These are phyloP conservation scores for Poecilia velifera DNA, from an alignment of 2,797 vertebrate genomes.

Conservation along the genomic window DNA sequence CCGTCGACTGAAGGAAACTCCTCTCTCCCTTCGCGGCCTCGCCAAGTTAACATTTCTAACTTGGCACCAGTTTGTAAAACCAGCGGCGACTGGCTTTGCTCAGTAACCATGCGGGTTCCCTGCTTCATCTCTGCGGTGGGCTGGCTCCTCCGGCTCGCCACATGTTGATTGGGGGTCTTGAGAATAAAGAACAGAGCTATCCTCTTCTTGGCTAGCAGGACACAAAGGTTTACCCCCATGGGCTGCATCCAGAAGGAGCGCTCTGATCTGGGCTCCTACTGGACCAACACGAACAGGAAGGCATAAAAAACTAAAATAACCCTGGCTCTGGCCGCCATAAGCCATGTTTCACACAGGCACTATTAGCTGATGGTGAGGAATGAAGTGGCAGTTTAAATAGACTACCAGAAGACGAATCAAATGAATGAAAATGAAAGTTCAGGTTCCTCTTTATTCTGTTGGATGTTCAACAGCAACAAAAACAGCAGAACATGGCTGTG, in stretches of 20 bases:
- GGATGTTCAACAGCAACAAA: not conserved
- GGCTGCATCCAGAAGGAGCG: not conserved
- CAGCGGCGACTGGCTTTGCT: not conserved
- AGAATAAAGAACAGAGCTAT: not conserved
- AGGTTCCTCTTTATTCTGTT: too few species aligned
- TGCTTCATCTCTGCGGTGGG: not conserved
- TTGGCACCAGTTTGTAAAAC: not conserved
- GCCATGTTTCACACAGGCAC: not conserved
- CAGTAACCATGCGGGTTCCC: not conserved
- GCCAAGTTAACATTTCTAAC: not conserved
- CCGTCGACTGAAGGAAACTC: not conserved
- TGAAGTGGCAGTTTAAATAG: not conserved
- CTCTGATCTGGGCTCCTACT: not conserved
- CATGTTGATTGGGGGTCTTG: not conserved
- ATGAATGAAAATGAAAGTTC: not conserved
- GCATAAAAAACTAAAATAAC: not conserved
- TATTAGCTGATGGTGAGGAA: not conserved
- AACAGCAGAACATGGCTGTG: not conserved
- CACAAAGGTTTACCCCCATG: not conserved
- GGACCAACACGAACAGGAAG: too few species aligned
- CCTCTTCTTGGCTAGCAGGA: not conserved
- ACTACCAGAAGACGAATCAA: not conserved
- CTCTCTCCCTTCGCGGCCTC: not conserved
- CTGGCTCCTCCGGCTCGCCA: not conserved
- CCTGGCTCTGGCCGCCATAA: not conserved